Evolutionary conservation across 2,888 invertebrate genomes (phyloP).

Genomic region (Brenthis daphne): DNA sequence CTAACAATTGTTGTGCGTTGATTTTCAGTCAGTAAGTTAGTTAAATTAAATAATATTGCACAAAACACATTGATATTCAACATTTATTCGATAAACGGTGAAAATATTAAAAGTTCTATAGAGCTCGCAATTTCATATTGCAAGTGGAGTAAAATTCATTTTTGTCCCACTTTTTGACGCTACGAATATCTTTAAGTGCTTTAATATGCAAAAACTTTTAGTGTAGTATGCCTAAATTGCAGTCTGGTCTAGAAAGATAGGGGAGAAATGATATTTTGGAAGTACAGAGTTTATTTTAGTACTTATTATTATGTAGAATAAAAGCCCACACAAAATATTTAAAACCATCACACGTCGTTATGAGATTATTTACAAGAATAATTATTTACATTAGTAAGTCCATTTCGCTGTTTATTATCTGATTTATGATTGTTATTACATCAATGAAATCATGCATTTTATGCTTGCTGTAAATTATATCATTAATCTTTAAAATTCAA

Average conservation of each 20-base stretch:
- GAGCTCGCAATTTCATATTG: not conserved
- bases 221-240: conserved; percentile 23
- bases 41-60: too few species aligned
- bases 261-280: conserved; percentile 8
- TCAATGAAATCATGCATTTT: conserved; percentile 1
- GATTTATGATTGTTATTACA: conserved; percentile 7
- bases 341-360: too few species aligned
- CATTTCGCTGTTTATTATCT: not conserved
- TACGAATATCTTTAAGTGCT: conserved; percentile 26
- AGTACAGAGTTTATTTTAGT: conserved; percentile 1
- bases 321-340: too few species aligned
- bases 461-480: not conserved
- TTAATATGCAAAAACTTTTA: conserved; percentile 27
- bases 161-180: conserved; percentile 29
- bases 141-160: conserved; percentile 15
- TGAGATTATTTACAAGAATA: not conserved
- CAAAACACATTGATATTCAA: too few species aligned
- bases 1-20: too few species aligned
- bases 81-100: too few species aligned
- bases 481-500: not conserved
- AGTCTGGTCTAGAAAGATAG: conserved; percentile 20
- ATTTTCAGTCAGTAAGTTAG: too few species aligned
- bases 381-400: not conserved
- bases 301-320: not conserved
- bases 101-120: conserved; percentile 1